A percentile compares a stretch with the other conserved stretches of the same genome.
Conservation (phyloP, 2,888 invertebrate genomes). For the Mythimna ferrago region DNA sequence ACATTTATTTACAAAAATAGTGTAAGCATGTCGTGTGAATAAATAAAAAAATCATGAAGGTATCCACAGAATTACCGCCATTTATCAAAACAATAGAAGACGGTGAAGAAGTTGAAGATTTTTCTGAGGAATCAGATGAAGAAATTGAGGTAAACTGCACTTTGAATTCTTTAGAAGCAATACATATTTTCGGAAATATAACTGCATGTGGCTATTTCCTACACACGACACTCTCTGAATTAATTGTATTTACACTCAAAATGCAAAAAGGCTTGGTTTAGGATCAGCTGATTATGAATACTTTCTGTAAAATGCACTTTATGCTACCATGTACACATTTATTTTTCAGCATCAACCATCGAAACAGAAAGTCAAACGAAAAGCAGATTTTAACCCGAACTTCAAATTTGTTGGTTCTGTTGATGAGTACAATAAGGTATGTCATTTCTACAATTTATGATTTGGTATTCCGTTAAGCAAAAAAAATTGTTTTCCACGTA, state of each 20-base stretch:
- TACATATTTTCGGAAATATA: neutral
- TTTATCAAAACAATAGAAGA: constrained; percentile 96
- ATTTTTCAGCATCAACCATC: constrained; percentile 95
- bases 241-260: neutral
- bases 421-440: constrained; percentile 94
- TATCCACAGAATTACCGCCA: constrained; percentile 85
- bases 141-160: constrained; percentile 93
- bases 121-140: constrained; percentile 95
- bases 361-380: constrained; percentile 93
- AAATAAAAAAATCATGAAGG: constrained; percentile 68
- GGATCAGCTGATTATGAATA: neutral
- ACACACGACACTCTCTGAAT: neutral
- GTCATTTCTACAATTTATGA: neutral
- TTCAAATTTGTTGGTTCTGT: constrained; percentile 95
- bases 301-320: neutral
- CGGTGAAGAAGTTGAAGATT: constrained; percentile 95
- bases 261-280: too few relatives aligned
- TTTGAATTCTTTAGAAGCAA: constrained; percentile 15
- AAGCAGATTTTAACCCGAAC: constrained; percentile 94
- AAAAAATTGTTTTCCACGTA: too few relatives aligned
- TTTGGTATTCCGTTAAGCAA: neutral
- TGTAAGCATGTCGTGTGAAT: constrained; percentile 43
- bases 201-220: neutral
- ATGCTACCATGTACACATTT: neutral
- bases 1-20: constrained; percentile 54